These are phyloP conservation scores for Phylloscopus whistleri DNA, from an alignment of 2,113 vertebrate species.

Conservation along the genomic window DNA sequence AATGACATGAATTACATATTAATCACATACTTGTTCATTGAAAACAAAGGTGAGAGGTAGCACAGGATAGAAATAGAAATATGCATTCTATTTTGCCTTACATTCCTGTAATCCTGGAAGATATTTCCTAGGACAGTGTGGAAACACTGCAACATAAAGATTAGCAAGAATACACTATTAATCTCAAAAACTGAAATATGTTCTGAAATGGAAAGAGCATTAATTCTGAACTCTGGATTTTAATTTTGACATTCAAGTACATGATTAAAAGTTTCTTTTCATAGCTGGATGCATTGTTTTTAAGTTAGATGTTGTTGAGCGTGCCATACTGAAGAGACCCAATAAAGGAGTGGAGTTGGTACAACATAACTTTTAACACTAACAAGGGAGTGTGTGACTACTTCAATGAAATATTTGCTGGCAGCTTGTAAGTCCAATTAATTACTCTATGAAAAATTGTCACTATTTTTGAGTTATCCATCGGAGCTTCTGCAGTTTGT, in stretches of 20 bases:
- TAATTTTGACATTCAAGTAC: not conserved
- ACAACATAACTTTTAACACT: not conserved
- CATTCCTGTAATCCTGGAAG: not conserved
- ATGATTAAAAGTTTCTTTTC: not conserved
- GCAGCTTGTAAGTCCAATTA: not conserved
- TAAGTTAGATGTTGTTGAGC: not conserved
- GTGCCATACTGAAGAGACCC: rapidly evolving
- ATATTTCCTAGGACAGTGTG: not conserved
- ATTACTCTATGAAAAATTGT: not conserved
- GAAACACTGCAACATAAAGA: not conserved
- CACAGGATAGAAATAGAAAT: not conserved
- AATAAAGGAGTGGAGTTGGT: not conserved
- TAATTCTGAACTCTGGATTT: not conserved
- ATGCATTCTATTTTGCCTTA: not conserved
- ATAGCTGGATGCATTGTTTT: not conserved
- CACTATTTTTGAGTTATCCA: not conserved
- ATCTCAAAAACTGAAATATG: not conserved
- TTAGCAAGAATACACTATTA: not conserved
- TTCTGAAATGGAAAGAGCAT: not conserved
- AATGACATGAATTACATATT: not conserved
- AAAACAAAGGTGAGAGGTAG: not conserved
- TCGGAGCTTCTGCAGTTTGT: not conserved
- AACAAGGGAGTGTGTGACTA: not conserved
- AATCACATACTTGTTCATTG: not conserved
- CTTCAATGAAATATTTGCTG: not conserved